Evolutionary conservation across 2,888 invertebrate genomes (phyloP).

Genomic region (Lithophane socia): DNA sequence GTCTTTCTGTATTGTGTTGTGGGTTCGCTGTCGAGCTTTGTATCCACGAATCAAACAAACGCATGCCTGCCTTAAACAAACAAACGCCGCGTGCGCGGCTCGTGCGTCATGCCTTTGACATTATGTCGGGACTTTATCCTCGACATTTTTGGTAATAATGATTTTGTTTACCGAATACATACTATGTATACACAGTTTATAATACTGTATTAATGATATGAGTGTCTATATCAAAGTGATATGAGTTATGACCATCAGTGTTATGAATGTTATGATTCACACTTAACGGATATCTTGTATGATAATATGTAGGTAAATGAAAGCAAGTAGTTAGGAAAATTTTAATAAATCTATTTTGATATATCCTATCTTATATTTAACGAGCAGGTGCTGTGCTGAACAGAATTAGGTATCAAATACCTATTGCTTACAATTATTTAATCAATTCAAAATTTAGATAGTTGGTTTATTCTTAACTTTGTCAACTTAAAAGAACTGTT

Average conservation of each 20-base stretch:
- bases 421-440: neutral
- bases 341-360: neutral
- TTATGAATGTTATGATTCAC: slow-evolving; percentile 9
- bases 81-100: neutral
- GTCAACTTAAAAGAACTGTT: neutral
- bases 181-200: too few relatives aligned
- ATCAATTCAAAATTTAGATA: neutral
- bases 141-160: slow-evolving; percentile 18
- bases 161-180: slow-evolving; percentile 21
- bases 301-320: neutral
- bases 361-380: neutral
- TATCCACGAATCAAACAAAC: neutral
- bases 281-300: neutral
- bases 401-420: neutral
- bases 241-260: neutral
- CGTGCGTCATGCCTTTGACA: slow-evolving; percentile 20
- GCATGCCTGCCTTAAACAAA: too few relatives aligned
- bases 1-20: neutral
- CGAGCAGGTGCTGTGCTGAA: neutral
- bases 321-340: neutral
- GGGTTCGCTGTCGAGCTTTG: neutral
- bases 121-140: slow-evolving; percentile 19
- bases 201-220: slow-evolving; percentile 2
- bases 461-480: neutral
- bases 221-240: neutral